Conservation (phyloP, 2,888 invertebrate genomes). For the Troglohyphantes excavatus region DNA sequence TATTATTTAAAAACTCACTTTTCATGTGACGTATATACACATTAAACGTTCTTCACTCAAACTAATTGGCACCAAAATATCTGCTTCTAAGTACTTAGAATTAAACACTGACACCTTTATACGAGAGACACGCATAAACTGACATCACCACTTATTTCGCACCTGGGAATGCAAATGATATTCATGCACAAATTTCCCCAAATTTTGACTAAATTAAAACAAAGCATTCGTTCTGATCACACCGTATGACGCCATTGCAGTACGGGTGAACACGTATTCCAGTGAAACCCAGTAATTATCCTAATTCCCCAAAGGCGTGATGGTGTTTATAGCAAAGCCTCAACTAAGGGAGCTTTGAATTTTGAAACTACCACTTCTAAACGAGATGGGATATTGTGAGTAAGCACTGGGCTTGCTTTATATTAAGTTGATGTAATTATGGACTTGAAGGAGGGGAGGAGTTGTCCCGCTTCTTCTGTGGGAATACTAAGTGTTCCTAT, state of each 20-base stretch:
- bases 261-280: not conserved
- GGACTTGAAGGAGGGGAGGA: constrained; percentile 17
- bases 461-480: not conserved
- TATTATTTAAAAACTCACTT: too few species aligned
- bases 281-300: constrained; percentile 45
- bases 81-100: too few species aligned
- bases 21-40: too few species aligned
- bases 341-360: not conserved
- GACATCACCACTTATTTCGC: too few species aligned
- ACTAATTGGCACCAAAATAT: too few species aligned
- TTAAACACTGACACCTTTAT: too few species aligned
- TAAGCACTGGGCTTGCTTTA: not conserved
- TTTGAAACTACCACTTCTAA: constrained; percentile 24
- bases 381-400: not conserved
- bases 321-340: not conserved
- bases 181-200: not conserved
- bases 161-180: not conserved
- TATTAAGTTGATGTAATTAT: constrained; percentile 24
- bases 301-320: constrained; percentile 10
- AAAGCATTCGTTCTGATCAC: not conserved
- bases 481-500: constrained; percentile 11
- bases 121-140: too few species aligned
- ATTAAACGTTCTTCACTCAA: too few species aligned
- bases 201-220: constrained; percentile 31
- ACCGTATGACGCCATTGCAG: not conserved